Evolutionary conservation across 2,888 invertebrate species (phyloP).

Genomic region (Stenodera caucasica): DNA sequence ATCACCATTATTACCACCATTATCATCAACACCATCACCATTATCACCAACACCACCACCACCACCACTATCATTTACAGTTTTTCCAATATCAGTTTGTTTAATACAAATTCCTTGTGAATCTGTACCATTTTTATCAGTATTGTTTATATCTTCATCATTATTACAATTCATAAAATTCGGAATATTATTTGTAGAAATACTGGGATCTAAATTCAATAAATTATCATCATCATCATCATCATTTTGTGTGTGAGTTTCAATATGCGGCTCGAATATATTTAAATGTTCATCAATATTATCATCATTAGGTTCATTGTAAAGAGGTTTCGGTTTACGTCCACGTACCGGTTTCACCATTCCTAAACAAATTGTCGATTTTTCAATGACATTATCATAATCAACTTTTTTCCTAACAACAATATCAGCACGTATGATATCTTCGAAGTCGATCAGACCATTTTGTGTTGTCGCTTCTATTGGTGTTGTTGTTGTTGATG

Average conservation of each 20-base stretch:
- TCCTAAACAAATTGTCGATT: slow-evolving; percentile 39
- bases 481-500: background rate
- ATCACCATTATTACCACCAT: background rate
- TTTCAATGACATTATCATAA: slow-evolving; percentile 45
- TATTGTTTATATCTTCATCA: slow-evolving; percentile 17
- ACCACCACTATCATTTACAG: slow-evolving; percentile 16
- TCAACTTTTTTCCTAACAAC: slow-evolving; percentile 45
- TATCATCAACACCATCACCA: background rate
- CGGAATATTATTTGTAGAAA: slow-evolving; percentile 25
- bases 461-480: background rate
- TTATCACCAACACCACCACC: background rate
- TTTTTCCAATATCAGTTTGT: slow-evolving; percentile 12
- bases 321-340: slow-evolving; percentile 25
- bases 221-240: slow-evolving; percentile 31
- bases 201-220: slow-evolving; percentile 29
- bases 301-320: background rate
- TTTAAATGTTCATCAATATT: background rate
- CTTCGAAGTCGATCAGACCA: slow-evolving; percentile 47
- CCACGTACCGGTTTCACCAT: slow-evolving; percentile 16
- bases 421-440: slow-evolving; percentile 47
- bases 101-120: slow-evolving; percentile 5
- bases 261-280: background rate
- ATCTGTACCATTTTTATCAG: background rate
- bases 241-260: slow-evolving; percentile 17
- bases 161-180: slow-evolving; percentile 31